Conservation (phyloP, 2,888 invertebrate species). For the Crepidodera aurea region DNA sequence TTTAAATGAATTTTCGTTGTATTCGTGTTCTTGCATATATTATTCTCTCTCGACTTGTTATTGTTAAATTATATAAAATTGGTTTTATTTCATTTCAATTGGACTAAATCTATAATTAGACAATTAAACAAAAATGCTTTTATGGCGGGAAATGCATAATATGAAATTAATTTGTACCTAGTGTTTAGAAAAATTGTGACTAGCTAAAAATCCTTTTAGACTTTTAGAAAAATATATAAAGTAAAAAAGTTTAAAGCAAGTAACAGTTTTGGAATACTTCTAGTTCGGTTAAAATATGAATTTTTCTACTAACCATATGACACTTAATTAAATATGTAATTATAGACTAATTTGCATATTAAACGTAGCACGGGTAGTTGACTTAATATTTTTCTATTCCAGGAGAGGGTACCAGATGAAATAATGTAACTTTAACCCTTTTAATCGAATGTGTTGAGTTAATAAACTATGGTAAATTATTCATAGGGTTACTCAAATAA, state of each 20-base stretch:
- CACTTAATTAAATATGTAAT: conserved; percentile 14
- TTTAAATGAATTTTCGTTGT: conserved; percentile 35
- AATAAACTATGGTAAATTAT: conserved; percentile 37
- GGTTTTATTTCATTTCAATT: too few relatives aligned
- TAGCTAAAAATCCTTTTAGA: too few relatives aligned
- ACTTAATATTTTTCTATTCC: conserved; percentile 11
- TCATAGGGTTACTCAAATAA: conserved; percentile 40
- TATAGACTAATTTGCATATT: conserved; percentile 26
- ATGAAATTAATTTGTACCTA: too few relatives aligned
- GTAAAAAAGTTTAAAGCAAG: too few relatives aligned
- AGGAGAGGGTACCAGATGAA: conserved; percentile 32
- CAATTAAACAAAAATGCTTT: too few relatives aligned
- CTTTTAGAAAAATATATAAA: too few relatives aligned
- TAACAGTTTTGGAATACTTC: too few relatives aligned
- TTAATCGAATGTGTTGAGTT: conserved; percentile 33
- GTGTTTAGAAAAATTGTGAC: too few relatives aligned
- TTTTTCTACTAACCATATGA: conserved; percentile 2
- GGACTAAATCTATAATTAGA: too few relatives aligned
- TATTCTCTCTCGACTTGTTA: conserved; percentile 16
- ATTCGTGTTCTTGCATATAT: conserved; percentile 40
- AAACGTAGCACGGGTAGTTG: conserved; percentile 18
- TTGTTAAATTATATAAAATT: neutral
- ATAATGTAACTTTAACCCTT: conserved; percentile 42
- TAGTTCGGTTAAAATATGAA: too few relatives aligned
- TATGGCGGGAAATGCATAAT: too few relatives aligned